Conservation (phyloP, 1,140 invertebrate genomes). For the Piezodorus guildinii region DNA sequence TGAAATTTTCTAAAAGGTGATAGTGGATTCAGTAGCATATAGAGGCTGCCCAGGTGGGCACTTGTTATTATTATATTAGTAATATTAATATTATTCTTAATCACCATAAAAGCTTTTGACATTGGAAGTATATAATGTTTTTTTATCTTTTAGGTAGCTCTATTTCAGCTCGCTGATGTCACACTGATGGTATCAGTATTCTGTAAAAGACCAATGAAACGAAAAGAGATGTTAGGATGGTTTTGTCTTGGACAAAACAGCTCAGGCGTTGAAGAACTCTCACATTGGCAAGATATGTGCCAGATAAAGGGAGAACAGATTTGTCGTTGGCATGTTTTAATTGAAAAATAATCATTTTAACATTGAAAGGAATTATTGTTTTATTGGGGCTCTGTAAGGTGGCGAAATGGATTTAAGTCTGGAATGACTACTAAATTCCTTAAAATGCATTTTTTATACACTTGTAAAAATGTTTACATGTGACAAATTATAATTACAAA, state of each 20-base stretch:
- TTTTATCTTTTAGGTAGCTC: constrained; percentile 55
- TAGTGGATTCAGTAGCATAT: too few relatives aligned
- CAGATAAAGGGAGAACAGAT: constrained; percentile 57
- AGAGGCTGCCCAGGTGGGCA: too few relatives aligned
- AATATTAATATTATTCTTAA: too few relatives aligned
- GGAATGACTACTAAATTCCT: too few relatives aligned
- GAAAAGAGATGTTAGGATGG: constrained; percentile 94
- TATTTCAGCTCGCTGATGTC: constrained; percentile 91
- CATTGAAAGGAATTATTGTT: neutral
- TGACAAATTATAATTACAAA: neutral
- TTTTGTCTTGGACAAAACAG: constrained; percentile 83
- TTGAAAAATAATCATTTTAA: constrained; percentile 30
- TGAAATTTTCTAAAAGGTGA: too few relatives aligned
- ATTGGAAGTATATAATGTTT: neutral
- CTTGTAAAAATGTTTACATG: neutral
- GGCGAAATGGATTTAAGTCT: too few relatives aligned
- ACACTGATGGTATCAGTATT: constrained; percentile 89
- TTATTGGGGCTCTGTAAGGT: neutral
- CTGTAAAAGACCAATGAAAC: constrained; percentile 81
- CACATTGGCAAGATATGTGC: constrained; percentile 87
- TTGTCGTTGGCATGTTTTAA: constrained; percentile 61
- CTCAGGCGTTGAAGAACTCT: constrained; percentile 80
- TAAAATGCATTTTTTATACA: too few relatives aligned
- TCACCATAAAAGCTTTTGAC: too few relatives aligned
- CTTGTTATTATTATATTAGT: too few relatives aligned